Percentiles rank a stretch among this genome's conserved stretches.
phyloP scores from a whole-genome alignment of 2,797 vertebrate species.

The Ficedula albicollis region DNA sequence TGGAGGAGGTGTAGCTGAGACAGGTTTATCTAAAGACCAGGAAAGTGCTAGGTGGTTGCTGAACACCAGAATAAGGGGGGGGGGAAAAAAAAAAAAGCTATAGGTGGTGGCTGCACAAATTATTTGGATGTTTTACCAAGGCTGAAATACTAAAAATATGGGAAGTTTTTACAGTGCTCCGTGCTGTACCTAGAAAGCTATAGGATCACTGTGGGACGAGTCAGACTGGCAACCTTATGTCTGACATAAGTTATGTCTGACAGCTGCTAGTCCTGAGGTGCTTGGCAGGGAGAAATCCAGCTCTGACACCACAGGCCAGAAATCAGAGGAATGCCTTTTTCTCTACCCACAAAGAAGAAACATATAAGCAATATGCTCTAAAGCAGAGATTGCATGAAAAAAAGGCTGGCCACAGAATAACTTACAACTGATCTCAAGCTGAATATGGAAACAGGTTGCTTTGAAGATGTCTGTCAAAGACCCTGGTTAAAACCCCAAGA shows the following conservation, averaged over 20 bases:
- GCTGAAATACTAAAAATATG: neutral
- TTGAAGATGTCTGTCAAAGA: constrained; percentile 25
- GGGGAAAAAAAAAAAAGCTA: neutral
- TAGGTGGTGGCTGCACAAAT: neutral
- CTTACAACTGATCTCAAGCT: neutral
- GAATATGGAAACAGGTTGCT: constrained; percentile 38
- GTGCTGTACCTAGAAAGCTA: neutral
- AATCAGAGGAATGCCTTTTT: constrained; percentile 51
- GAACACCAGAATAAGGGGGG: neutral
- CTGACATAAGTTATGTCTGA: constrained; percentile 25
- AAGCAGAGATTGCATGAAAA: neutral
- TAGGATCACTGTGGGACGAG: neutral
- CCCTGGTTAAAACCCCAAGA: neutral
- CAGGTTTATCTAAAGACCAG: neutral
- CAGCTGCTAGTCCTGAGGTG: constrained; percentile 37
- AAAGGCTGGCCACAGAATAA: neutral
- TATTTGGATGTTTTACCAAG: neutral
- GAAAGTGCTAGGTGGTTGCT: neutral
- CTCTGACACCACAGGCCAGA: constrained; percentile 8
- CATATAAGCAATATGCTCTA: neutral
- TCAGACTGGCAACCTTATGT: neutral
- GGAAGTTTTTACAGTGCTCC: neutral
- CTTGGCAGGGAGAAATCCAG: constrained; percentile 14
- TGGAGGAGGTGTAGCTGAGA: neutral
- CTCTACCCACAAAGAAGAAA: constrained; percentile 35